Evolutionary conservation across 2,888 invertebrate species (phyloP).

Genomic region (Pristionchus exspectatus): DNA sequence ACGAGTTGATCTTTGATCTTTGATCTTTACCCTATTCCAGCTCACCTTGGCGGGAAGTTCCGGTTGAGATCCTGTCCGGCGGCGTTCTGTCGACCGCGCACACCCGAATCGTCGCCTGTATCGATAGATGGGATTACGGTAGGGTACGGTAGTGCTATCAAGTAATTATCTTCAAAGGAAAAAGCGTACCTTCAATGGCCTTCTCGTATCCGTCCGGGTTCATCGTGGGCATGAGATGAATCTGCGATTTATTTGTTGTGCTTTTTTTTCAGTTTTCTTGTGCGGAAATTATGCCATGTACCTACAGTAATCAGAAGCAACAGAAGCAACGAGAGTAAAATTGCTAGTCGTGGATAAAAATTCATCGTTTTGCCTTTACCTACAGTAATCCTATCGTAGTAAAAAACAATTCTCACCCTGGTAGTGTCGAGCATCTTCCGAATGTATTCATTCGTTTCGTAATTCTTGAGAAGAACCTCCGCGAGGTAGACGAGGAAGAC

Average conservation of each 20-base stretch:
- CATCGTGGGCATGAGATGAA: slow-evolving; percentile 96
- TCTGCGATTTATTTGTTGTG: slow-evolving; percentile 70
- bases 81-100: slow-evolving; percentile 83
- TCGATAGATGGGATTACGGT: background rate
- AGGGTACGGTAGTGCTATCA: background rate
- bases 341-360: too few species aligned
- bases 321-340: too few species aligned
- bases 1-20: background rate
- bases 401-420: slow-evolving; percentile 79
- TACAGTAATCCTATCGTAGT: background rate
- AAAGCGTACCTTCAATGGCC: slow-evolving; percentile 49
- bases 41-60: slow-evolving; percentile 91
- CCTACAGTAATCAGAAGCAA: too few species aligned
- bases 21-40: background rate
- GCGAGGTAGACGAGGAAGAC: slow-evolving; percentile 89
- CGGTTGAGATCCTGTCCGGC: slow-evolving; percentile 90
- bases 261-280: too few species aligned
- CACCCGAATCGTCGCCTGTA: slow-evolving; percentile 63
- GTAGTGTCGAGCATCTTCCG: slow-evolving; percentile 89
- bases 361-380: background rate
- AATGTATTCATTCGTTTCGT: slow-evolving; percentile 85
- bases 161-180: background rate
- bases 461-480: slow-evolving; percentile 91
- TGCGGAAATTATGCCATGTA: too few species aligned
- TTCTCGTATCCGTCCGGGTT: slow-evolving; percentile 97